Evolutionary conservation across 2,797 vertebrate genomes (phyloP), one percentile per base, ranked within the genome.

Genomic region (Melanotaenia boesemani): DNA sequence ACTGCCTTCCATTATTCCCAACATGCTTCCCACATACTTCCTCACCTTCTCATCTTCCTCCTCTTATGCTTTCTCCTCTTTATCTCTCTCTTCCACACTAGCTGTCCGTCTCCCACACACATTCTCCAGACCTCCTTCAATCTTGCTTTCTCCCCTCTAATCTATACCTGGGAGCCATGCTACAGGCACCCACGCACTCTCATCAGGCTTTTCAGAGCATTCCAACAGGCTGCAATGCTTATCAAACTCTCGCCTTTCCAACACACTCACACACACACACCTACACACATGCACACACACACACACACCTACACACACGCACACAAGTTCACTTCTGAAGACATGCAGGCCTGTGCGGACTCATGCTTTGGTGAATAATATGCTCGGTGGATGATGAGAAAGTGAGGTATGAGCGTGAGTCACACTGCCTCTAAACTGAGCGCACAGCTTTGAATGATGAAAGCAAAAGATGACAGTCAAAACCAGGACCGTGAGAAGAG

Each of bases 181-280:
- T 89, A 11, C 67, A 70, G 83, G 89, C 91, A 74, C 93, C 91
- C 91, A 92, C 91, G 52, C 89, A 71, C 74, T 79, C 77, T 74
- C 89, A 83, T 76, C 85, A 75, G 64, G 77, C 84, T 83, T 88
- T 90, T 90, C 88, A 87, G 73, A 37, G 48, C 86, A 80, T 88
- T 89, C 86, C 84, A 83, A 81, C 81, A 73, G 81, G 83, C 74
- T 80, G 82, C 61, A 67, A 1, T 55, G 79, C 88, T 90, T 87
- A 89, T 89, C 89, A 56, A n/a, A 37, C 28, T 12, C 76, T 72
- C 24, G 37, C 63, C 66, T 65, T 36, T 24, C 73, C 73, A 46
- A 63, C 59, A 60, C 66, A 66, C 46, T 52, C 58, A 41, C 41
- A 46, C 41, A 46, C 41, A 44, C 59, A 30, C 36, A n/a, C n/a